phyloP scores from a whole-genome alignment of 1,140 invertebrate genomes.

The Panagrolaimus sp. region DNA sequence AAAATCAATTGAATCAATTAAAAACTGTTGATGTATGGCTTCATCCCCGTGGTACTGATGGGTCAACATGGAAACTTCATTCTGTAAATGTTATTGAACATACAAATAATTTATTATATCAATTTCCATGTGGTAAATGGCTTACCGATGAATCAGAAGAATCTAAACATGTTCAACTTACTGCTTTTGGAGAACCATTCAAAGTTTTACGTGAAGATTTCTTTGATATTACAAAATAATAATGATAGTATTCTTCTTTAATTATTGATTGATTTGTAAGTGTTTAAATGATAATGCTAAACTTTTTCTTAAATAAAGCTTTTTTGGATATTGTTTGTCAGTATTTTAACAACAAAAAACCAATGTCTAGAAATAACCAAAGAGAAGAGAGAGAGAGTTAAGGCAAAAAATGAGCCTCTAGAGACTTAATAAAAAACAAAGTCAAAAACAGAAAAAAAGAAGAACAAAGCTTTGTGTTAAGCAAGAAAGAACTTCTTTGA shows the following conservation, averaged over 20 bases:
- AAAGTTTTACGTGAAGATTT: not conserved
- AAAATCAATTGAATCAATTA: not conserved
- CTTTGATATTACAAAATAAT: not conserved
- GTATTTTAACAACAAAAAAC: not conserved
- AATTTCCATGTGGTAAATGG: not conserved
- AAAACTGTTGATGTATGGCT: conserved; percentile 10
- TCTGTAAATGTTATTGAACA: conserved; percentile 3
- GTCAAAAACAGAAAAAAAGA: no score
- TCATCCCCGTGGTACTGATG: not conserved
- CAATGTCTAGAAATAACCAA: not conserved
- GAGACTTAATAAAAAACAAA: no score
- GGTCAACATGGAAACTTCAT: not conserved
- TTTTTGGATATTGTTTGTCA: not conserved
- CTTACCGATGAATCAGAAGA: not conserved
- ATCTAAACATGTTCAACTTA: not conserved
- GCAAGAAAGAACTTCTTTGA: no score
- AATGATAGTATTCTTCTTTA: no score
- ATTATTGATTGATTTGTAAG: not conserved
- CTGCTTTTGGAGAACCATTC: not conserved
- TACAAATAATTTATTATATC: not conserved
- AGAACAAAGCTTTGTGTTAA: no score
- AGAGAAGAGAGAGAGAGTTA: no score
- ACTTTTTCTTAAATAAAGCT: not conserved
- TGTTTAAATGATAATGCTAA: no score
- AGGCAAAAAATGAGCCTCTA: no score